Base-by-base conservation (phyloP, 2,113 vertebrate genomes). In the Aegithalos caudatus region DNA sequence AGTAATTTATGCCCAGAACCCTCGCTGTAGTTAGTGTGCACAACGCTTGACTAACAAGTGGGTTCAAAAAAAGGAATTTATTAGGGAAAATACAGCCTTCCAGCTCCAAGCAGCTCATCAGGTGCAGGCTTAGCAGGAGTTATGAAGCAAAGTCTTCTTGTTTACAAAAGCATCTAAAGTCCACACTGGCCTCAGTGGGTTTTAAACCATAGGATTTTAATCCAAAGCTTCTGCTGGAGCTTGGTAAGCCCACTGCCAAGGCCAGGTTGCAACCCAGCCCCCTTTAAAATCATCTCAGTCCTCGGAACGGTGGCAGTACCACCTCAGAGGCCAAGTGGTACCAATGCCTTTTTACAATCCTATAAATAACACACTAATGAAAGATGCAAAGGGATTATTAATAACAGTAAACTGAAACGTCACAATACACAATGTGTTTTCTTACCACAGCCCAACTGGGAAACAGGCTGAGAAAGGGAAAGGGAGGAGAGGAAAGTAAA, bases 1-100 rank as follows among this genome's bases (percentile, higher is more conserved):
- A 96, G 97, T 98, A 98, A 98, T 98, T 98, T 98, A 98, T 98
- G 98, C 98, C 98, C 96, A 94, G 97, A 97, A 96, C 92, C 93
- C 94, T 95, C 89, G 95, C 94, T 96, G 97, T 97, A 98, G 98
- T 98, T 98, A 98, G 98, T 61, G 97, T 90, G 97, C 98, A 98
- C 98, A 98, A 94, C 23, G 70, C 97, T 95, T 95, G 98, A 98
- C 98, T 98, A 98, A 98, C 98, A 98, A 98, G 98, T 98, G 98
- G 96, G 96, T 90, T 98, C 96, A 87, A 85, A 96, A 94, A 97
- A 92, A 85, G 92, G 96, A 97, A 98, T 98, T 97, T 97, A 97
- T 97, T 95, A 97, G 94, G 94, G 94, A 86, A 97, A 98, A 95
- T 16, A 19, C 84, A 95, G 90, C 86, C 90, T 78, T 95, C 83